Evolutionary conservation across 1,140 invertebrate species (phyloP).

Genomic region (Stenopsyche tienmushanensis): DNA sequence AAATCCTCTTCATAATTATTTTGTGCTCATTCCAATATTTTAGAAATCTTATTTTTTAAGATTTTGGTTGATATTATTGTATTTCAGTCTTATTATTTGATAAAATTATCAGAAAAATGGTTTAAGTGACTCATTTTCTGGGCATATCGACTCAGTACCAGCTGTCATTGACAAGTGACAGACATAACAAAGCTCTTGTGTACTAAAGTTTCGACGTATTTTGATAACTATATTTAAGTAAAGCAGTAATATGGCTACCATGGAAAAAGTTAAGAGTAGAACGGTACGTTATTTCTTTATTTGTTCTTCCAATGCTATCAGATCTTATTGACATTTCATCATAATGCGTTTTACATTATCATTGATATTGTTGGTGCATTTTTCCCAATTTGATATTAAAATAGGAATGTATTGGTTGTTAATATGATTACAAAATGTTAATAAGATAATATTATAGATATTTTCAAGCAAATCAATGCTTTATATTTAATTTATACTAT

Average conservation of each 20-base stretch:
- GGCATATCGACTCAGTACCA: too few relatives aligned
- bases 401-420: background rate
- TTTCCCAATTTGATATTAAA: background rate
- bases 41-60: too few relatives aligned
- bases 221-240: too few relatives aligned
- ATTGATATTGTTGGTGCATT: background rate
- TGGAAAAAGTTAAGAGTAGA: background rate
- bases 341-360: background rate
- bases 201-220: too few relatives aligned
- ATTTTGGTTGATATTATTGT: too few relatives aligned
- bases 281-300: background rate
- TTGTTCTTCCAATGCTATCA: background rate
- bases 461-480: background rate
- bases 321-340: background rate
- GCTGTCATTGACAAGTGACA: too few relatives aligned
- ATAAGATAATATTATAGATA: background rate
- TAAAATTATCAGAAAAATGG: too few relatives aligned
- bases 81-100: too few relatives aligned
- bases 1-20: too few relatives aligned
- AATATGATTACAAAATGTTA: background rate
- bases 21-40: too few relatives aligned
- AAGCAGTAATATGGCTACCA: background rate
- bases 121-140: too few relatives aligned
- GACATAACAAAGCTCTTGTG: too few relatives aligned
- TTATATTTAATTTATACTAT: background rate